Evolutionary conservation across 2,113 vertebrate genomes (phyloP).

Genomic region (Strix aluco): DNA sequence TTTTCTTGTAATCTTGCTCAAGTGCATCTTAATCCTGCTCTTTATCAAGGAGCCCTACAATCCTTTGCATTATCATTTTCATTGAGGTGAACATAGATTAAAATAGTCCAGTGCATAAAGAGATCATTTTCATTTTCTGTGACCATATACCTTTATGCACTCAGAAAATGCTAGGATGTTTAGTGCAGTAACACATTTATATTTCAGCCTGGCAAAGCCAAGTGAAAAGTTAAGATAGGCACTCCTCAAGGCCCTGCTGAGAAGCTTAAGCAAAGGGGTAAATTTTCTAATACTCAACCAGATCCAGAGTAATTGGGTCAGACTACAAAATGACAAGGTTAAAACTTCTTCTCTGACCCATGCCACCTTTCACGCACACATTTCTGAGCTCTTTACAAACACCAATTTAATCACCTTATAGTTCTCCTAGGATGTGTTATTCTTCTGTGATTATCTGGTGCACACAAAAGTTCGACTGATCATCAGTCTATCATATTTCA

Average conservation of each 20-base stretch:
- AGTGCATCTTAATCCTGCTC: slow-evolving; percentile 24
- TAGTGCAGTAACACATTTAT: background rate
- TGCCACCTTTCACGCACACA: background rate
- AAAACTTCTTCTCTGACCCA: background rate
- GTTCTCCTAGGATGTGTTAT: background rate
- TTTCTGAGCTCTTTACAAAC: background rate
- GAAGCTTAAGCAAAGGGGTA: background rate
- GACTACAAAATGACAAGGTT: background rate
- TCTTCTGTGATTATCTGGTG: background rate
- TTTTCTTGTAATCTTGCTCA: background rate
- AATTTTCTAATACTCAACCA: background rate
- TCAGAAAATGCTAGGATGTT: background rate
- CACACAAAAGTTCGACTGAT: background rate
- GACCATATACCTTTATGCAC: background rate
- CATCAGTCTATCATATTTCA: background rate
- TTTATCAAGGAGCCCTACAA: background rate
- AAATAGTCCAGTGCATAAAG: background rate
- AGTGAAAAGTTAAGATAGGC: background rate
- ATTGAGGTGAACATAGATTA: background rate
- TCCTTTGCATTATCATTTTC: background rate
- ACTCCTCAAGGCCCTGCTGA: background rate
- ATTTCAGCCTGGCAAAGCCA: background rate
- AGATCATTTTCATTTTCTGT: background rate
- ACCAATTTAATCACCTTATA: background rate
- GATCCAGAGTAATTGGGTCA: background rate